phyloP scores from a whole-genome alignment of 2,113 vertebrate genomes.

The Osmerus eperlanus region DNA sequence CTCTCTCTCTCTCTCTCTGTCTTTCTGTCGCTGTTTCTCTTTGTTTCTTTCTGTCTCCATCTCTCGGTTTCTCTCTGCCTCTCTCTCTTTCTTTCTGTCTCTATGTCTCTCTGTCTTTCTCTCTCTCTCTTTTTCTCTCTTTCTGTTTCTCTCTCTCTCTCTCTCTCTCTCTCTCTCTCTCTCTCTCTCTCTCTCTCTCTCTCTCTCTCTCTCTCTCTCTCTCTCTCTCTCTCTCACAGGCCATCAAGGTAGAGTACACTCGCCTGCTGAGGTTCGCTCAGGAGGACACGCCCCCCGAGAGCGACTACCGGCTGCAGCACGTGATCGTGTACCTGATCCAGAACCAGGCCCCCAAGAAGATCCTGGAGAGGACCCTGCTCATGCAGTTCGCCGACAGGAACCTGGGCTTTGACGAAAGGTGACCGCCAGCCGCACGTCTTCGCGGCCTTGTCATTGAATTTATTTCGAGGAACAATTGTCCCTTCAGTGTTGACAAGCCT shows the following conservation, averaged over 20 bases:
- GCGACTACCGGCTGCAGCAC: slow-evolving; percentile 91
- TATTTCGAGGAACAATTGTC: too few species aligned
- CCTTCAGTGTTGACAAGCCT: too few species aligned
- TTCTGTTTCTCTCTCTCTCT: neutral
- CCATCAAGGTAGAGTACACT: slow-evolving; percentile 91
- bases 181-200: neutral
- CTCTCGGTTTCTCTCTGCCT: too few species aligned
- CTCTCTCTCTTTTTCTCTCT: neutral
- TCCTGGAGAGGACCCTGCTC: slow-evolving; percentile 92
- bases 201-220: slow-evolving; percentile 7
- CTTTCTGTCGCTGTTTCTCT: too few species aligned
- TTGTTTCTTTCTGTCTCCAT: too few species aligned
- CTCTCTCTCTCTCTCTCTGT: slow-evolving; percentile 12
- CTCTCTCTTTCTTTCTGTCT: too few species aligned
- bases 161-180: slow-evolving; percentile 14
- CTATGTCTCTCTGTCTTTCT: too few species aligned
- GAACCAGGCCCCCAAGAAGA: slow-evolving; percentile 94
- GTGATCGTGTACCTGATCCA: slow-evolving; percentile 94
- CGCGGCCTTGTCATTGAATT: too few species aligned
- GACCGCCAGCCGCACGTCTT: slow-evolving; percentile 16
- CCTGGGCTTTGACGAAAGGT: slow-evolving; percentile 95
- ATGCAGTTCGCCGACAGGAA: slow-evolving; percentile 94
- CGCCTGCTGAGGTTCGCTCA: slow-evolving; percentile 88
- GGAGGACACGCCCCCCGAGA: slow-evolving; percentile 87
- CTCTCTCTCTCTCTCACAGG: slow-evolving; percentile 67